These are phyloP conservation scores for Typhlomys cinereus DNA, from an alignment of 2,113 vertebrate genomes.

Conservation along the genomic window DNA sequence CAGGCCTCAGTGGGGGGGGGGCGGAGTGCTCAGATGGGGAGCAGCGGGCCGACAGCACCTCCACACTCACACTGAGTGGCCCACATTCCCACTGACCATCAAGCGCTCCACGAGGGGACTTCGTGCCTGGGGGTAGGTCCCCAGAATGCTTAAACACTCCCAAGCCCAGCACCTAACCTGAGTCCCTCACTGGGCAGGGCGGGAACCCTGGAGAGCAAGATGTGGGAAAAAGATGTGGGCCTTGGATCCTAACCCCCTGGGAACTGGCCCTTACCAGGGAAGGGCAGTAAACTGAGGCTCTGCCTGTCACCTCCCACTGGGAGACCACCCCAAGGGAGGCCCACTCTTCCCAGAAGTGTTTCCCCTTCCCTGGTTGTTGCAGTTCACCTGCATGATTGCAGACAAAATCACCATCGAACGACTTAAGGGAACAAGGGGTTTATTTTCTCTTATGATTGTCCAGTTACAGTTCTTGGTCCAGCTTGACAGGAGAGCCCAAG, in stretches of 20 bases:
- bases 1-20: rapidly evolving
- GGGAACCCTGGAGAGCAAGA: background rate
- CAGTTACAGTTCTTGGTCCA: too few relatives aligned
- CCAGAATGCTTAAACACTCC: background rate
- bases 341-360: conserved; percentile 18
- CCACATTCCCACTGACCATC: background rate
- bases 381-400: too few relatives aligned
- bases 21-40: too few relatives aligned
- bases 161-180: background rate
- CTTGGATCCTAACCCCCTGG: background rate
- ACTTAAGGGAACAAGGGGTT: too few relatives aligned
- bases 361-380: rapidly evolving
- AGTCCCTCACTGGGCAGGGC: background rate
- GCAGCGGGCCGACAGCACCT: background rate
- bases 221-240: background rate
- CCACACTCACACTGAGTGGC: background rate
- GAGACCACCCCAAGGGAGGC: conserved; percentile 4
- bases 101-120: background rate
- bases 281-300: conserved; percentile 24
- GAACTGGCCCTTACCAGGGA: background rate
- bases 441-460: too few relatives aligned
- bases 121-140: background rate
- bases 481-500: too few relatives aligned
- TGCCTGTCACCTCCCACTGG: background rate
- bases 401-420: too few relatives aligned